A percentile compares a stretch with the other conserved stretches of the same genome.
Conservation (phyloP, 1,140 invertebrate species). For the Bombus consobrinus region DNA sequence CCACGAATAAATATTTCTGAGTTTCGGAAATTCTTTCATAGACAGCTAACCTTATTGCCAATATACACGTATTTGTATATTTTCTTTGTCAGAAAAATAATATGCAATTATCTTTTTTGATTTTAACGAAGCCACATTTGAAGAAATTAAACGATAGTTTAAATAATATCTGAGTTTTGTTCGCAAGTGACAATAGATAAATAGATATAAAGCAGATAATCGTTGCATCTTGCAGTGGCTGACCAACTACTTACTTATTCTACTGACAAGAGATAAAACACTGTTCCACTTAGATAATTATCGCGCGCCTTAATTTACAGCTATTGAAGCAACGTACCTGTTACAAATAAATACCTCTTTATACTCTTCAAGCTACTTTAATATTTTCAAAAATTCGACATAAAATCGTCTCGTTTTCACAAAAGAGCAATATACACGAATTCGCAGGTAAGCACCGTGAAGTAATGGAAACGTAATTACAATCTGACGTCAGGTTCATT, state of each 20-base stretch:
- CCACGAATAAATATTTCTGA: too few relatives aligned
- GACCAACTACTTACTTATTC: neutral
- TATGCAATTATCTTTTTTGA: neutral
- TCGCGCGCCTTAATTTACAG: too few relatives aligned
- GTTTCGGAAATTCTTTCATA: too few relatives aligned
- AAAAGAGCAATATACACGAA: neutral
- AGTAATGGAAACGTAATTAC: neutral
- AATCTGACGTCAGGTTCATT: neutral
- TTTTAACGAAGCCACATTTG: neutral
- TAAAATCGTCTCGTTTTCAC: neutral
- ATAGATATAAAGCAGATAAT: neutral
- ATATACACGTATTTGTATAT: too few relatives aligned
- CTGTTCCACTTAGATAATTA: too few relatives aligned
- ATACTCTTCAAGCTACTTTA: too few relatives aligned
- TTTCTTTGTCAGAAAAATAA: neutral
- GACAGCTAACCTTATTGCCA: too few relatives aligned
- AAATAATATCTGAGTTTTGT: neutral
- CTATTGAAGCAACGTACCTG: too few relatives aligned
- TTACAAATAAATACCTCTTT: too few relatives aligned
- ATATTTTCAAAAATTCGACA: neutral
- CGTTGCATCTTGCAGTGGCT: too few relatives aligned
- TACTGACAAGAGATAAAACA: neutral
- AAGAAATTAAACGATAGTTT: neutral
- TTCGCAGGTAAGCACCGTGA: neutral
- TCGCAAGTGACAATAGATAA: neutral